phyloP scores from a whole-genome alignment of 2,888 invertebrate species.

The Hypselothyrea guttata region DNA sequence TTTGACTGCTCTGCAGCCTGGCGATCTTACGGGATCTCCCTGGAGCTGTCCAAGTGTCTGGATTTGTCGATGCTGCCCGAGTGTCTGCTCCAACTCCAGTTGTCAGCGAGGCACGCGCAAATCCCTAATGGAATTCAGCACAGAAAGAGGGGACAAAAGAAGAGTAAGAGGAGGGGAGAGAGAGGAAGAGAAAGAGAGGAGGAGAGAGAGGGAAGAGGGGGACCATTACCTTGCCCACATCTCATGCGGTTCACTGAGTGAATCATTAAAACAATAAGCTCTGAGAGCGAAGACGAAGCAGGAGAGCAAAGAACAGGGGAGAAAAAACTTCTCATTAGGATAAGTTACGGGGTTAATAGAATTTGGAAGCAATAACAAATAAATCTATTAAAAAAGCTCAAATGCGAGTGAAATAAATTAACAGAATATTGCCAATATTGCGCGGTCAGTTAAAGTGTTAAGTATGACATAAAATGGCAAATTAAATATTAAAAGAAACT shows the following conservation, averaged over 20 bases:
- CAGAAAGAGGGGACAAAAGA: constrained; percentile 5
- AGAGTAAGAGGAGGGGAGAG: not conserved
- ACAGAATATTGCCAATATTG: too few species aligned
- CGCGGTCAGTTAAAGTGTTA: too few species aligned
- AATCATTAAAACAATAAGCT: constrained; percentile 40
- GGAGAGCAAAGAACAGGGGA: too few species aligned
- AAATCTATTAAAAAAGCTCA: too few species aligned
- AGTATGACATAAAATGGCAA: too few species aligned
- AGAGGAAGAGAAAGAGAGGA: constrained; percentile 2
- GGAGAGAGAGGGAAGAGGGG: constrained; percentile 6
- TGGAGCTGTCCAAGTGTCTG: constrained; percentile 58
- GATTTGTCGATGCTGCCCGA: constrained; percentile 57
- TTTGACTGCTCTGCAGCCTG: constrained; percentile 15
- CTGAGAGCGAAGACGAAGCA: not conserved
- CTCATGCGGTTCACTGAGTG: constrained; percentile 37
- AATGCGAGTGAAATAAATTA: too few species aligned
- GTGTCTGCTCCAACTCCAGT: constrained; percentile 32
- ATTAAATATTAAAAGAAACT: too few species aligned
- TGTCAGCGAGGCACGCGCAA: constrained; percentile 67
- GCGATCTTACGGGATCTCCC: constrained; percentile 59
- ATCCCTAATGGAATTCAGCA: constrained; percentile 65
- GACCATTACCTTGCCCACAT: constrained; percentile 27
- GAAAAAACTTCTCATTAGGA: too few species aligned
- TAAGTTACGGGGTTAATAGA: too few species aligned
- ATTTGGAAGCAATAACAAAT: too few species aligned